Conservation (phyloP, 1,140 invertebrate species). For the Acyrthosiphon pisum region DNA sequence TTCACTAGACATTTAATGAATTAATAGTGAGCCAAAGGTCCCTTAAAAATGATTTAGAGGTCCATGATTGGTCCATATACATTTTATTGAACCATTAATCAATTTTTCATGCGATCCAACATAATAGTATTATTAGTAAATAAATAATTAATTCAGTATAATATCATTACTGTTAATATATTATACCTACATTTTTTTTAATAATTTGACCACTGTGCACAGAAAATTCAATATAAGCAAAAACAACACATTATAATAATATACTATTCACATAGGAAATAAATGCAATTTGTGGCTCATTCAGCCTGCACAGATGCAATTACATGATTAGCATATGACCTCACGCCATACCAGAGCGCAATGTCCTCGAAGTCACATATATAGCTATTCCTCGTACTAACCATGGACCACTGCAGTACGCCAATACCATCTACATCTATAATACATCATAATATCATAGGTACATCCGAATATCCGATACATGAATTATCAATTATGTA, state of each 20-base stretch:
- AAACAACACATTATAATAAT: background rate
- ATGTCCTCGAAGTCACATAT: background rate
- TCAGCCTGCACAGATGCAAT: background rate
- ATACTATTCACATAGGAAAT: background rate
- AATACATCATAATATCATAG: no score
- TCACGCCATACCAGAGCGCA: background rate
- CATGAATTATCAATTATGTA: background rate
- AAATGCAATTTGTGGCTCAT: background rate
- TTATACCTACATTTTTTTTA: background rate
- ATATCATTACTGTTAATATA: no score
- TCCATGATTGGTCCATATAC: no score
- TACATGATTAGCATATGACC: conserved; percentile 16
- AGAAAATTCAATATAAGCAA: background rate
- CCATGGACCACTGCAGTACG: background rate
- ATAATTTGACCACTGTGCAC: background rate
- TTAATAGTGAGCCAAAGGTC: no score
- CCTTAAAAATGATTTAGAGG: no score
- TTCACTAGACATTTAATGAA: no score
- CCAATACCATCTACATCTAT: no score
- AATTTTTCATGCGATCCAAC: no score
- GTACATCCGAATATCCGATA: no score
- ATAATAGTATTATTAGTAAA: no score
- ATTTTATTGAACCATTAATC: no score
- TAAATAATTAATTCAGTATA: no score
- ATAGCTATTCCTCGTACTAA: background rate